Evolutionary conservation across 1,140 invertebrate genomes (phyloP), one percentile per base, ranked within the genome.

Genomic region (Drosophila tropicalis): DNA sequence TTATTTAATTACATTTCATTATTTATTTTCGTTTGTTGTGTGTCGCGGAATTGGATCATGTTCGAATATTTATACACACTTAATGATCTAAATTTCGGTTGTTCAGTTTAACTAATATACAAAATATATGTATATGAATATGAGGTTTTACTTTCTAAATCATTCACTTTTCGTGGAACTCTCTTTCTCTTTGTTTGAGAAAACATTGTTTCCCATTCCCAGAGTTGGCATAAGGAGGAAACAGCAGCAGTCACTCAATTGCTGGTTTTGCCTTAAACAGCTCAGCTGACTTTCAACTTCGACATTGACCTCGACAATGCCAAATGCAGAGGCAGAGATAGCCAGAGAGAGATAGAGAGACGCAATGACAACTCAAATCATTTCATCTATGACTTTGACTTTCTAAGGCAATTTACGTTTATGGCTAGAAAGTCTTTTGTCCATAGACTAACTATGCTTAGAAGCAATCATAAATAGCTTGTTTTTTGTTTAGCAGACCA

Each of bases 391-490:
- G 55, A 60, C 66, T 76, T 64, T 74, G 82, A 85, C 81, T 85
- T 85, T 86, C 82, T 81, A 86, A 78, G 78, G 67, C 71, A 73
- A 81, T 86, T 86, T 81, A 67, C 68, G 62, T 77, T 77, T 70
- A 86, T 72, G 78, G 68, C 82, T 85, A 86, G 81, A 86, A 85
- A 85, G 81, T 86, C 68, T 19, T 9, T 51, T 56, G 39, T 22
- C 47, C 44, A 12, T 51, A 51, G 44, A 51, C 39, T 51, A 51
- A 54, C 65, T 76, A 54, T 64, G 58, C 65, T 70, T 70, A 70
- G 36, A 70, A 85, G 79, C 68, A 85, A 68, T 22, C 77, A 84
- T 79, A 82, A 72, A 72, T 74, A 67, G 54, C 84, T 81, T 60
- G 65, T 63, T 62, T 56, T 29, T 56, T 41, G 41, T 70, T 84